phyloP scores from a whole-genome alignment of 2,797 vertebrate genomes.

The Loriculus beryllinus region DNA sequence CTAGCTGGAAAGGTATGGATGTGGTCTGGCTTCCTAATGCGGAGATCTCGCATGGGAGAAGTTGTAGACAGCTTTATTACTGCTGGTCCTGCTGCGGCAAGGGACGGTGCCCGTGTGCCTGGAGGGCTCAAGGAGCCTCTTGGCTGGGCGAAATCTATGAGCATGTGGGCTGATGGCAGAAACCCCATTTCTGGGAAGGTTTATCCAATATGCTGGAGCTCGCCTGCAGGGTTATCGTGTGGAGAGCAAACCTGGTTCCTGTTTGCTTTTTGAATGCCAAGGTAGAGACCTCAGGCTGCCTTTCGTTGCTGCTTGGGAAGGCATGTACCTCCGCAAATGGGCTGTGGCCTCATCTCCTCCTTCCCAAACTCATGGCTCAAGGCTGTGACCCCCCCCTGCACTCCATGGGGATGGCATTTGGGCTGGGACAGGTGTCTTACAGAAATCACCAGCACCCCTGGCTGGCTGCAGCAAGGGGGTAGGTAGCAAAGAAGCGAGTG shows the following conservation, averaged over 20 bases:
- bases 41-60: not conserved
- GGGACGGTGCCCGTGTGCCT: not conserved
- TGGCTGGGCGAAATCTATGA: not conserved
- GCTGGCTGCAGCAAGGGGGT: not conserved
- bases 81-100: not conserved
- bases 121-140: not conserved
- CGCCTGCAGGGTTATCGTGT: not conserved
- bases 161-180: not conserved
- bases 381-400: not conserved
- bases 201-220: not conserved
- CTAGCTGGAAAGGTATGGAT: not conserved
- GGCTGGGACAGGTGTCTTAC: not conserved
- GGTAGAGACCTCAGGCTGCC: not conserved
- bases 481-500: not conserved
- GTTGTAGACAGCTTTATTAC: not conserved
- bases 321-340: not conserved
- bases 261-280: not conserved
- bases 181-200: not conserved
- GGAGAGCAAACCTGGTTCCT: slow-evolving; percentile 6
- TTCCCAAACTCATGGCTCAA: accelerated
- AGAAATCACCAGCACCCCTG: not conserved
- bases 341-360: not conserved
- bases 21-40: not conserved
- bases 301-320: not conserved
- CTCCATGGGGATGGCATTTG: accelerated